Evolutionary conservation across 37 sponge, comb jelly and placozoan species (phyloP), one percentile per base, ranked within the genome.

Genomic region (Hormiphora californensis): DNA sequence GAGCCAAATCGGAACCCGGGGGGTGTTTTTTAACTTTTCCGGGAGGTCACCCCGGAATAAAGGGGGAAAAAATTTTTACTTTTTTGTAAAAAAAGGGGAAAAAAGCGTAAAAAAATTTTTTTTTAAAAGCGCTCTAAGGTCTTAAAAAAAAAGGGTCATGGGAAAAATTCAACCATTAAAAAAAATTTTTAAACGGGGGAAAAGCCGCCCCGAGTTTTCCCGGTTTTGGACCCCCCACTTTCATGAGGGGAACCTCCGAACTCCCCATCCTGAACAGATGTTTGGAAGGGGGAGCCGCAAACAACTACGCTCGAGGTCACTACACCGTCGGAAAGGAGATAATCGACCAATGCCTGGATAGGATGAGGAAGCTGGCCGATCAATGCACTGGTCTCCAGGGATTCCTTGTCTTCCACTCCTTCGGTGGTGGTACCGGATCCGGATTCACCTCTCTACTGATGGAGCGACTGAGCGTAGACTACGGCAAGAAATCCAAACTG

Each of bases 261-360:
- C 12, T 12, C 51, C 51, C 12, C 51, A 46, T 46, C 12, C 11
- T 17, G 12, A 46, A 17, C 12, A 17, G 11, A 46, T 17, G 11
- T 46, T 46, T 12, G 5, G 30, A 63, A 35, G 96, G 94, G 89
- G 97, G 94, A 90, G 97, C 97, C 11, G 97, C 97, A 55, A 96
- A 96, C 89, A 96, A 96, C 90, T 96, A 94, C 88, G 94, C 97
- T 85, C 97, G 97, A 54, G 97, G 97, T 0, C 93, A 94, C 89
- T 96, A 96, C 91, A 96, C 94, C 33, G 91, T 96, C 51, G 97
- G 97, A 9, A 96, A 92, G 57, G 92, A 91, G 19, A 46, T 90
- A 46, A 86, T 94, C n/a, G 94, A 94, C 55, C 37, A 85, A 21
- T 92, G 90, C 11, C 87, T 92, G 35, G 97, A 96, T 88, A 59